phyloP scores from a whole-genome alignment of 2,797 vertebrate species.

The Melopsittacus undulatus region DNA sequence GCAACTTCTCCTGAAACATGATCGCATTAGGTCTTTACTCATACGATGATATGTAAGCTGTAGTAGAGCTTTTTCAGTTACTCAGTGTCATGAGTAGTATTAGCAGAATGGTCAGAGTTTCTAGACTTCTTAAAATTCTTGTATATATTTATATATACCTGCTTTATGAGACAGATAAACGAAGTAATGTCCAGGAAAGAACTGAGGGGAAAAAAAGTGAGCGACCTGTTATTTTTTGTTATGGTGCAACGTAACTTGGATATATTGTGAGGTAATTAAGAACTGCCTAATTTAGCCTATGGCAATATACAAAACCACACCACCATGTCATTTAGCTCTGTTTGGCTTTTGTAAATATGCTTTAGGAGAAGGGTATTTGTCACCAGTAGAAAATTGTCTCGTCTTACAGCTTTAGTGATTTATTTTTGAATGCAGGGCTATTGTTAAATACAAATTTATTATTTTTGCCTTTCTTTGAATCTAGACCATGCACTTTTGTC shows the following conservation, averaged over 20 bases:
- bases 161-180: not conserved
- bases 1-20: slow-evolving; percentile 31
- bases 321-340: not conserved
- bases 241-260: not conserved
- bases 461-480: not conserved
- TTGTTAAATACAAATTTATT: not conserved
- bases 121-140: slow-evolving; percentile 14
- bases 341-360: not conserved
- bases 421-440: slow-evolving; percentile 27
- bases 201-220: not conserved
- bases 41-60: not conserved
- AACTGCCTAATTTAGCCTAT: not conserved
- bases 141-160: not conserved
- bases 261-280: not conserved
- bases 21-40: slow-evolving; percentile 4
- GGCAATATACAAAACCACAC: not conserved
- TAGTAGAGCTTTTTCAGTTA: slow-evolving; percentile 55
- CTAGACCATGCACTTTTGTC: slow-evolving; percentile 4
- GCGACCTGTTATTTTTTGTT: not conserved
- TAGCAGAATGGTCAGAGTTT: slow-evolving; percentile 36
- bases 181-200: not conserved
- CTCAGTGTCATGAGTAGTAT: slow-evolving; percentile 43
- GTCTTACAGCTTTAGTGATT: slow-evolving; percentile 43
- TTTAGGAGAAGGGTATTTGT: not conserved
- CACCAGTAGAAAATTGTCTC: slow-evolving; percentile 1